Conservation (phyloP, 2,797 vertebrate species). For the Artibeus lituratus region DNA sequence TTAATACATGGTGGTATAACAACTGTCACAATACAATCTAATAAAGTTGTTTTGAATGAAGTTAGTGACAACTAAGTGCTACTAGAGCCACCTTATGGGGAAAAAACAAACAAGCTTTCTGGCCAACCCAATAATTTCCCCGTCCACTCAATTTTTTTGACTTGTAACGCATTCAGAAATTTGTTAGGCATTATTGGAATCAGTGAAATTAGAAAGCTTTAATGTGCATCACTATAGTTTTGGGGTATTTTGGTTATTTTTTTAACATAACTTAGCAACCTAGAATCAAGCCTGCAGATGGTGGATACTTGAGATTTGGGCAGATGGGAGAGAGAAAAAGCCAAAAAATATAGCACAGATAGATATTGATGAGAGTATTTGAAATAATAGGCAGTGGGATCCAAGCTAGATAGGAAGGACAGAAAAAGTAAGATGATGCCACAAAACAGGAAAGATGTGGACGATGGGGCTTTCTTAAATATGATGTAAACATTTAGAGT, state of each 20-base stretch:
- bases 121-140: too few species aligned
- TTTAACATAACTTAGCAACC: not conserved
- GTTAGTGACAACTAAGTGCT: too few species aligned
- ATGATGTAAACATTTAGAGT: not conserved
- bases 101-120: too few species aligned
- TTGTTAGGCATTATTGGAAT: not conserved
- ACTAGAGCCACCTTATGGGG: too few species aligned
- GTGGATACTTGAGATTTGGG: not conserved
- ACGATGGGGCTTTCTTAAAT: not conserved
- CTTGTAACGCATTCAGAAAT: not conserved
- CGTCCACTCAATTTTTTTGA: rapidly evolving
- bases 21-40: too few species aligned
- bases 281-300: not conserved
- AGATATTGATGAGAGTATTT: not conserved
- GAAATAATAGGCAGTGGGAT: not conserved
- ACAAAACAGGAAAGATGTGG: not conserved
- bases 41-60: too few species aligned
- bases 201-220: not conserved
- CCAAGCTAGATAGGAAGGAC: not conserved
- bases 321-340: not conserved
- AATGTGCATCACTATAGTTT: not conserved
- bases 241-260: not conserved
- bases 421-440: not conserved
- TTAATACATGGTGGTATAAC: too few species aligned
- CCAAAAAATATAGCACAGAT: not conserved